Percentiles rank a stretch among this genome's conserved stretches.
phyloP scores from a whole-genome alignment of 2,888 invertebrate species.

The Meghimatium bilineatum region DNA sequence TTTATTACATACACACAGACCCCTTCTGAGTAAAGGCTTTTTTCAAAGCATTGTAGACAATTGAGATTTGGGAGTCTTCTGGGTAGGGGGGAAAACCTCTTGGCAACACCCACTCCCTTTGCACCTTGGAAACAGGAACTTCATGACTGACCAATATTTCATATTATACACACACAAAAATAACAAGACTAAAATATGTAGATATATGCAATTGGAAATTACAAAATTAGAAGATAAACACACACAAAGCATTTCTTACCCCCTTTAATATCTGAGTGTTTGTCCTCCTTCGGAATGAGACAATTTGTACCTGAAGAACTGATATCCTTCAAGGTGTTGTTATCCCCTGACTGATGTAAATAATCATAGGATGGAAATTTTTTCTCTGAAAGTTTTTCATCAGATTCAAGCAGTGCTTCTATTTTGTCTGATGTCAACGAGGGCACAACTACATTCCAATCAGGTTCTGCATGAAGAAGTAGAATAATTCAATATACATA shows the following conservation, averaged over 20 bases:
- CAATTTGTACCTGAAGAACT: background rate
- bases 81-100: too few species aligned
- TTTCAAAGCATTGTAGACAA: too few species aligned
- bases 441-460: background rate
- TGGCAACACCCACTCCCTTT: too few species aligned
- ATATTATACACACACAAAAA: too few species aligned
- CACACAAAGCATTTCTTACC: background rate
- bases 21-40: too few species aligned
- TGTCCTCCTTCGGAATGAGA: background rate
- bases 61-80: too few species aligned
- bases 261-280: background rate
- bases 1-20: too few species aligned
- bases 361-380: slow-evolving; percentile 37
- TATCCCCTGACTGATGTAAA: background rate
- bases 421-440: background rate
- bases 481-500: too few species aligned
- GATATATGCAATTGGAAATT: background rate
- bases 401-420: background rate
- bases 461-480: background rate
- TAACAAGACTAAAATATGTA: too few species aligned
- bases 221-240: background rate
- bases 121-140: too few species aligned
- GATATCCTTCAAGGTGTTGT: background rate
- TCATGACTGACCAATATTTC: too few species aligned
- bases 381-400: background rate